phyloP scores from a whole-genome alignment of 1,140 invertebrate genomes.

The Bombus impatiens region DNA sequence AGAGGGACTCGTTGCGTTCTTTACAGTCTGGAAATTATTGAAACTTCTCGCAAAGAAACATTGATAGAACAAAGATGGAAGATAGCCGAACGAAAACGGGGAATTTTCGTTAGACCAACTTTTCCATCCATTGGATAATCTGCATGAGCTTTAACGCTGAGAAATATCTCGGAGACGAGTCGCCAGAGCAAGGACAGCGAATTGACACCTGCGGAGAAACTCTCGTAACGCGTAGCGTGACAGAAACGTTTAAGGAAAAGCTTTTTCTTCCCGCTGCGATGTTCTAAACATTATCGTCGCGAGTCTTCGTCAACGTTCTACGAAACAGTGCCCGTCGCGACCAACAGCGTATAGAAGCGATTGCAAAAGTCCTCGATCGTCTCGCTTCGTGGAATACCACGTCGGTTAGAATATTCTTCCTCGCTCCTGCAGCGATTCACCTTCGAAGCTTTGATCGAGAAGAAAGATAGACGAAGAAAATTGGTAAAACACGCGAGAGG shows the following conservation, averaged over 20 bases:
- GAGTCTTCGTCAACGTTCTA: not conserved
- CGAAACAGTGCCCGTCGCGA: not conserved
- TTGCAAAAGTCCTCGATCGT: conserved; percentile 2
- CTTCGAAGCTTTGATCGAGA: not conserved
- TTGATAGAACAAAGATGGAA: too few relatives aligned
- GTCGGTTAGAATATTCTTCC: not conserved
- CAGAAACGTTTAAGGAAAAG: conserved; percentile 19
- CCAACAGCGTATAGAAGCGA: not conserved
- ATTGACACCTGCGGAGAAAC: not conserved
- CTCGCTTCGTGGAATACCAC: not conserved
- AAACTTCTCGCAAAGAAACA: too few relatives aligned
- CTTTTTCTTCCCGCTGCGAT: not conserved
- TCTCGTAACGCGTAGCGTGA: not conserved
- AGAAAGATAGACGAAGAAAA: not conserved
- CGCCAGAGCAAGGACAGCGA: too few relatives aligned
- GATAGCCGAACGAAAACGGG: too few relatives aligned
- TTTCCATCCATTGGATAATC: too few relatives aligned
- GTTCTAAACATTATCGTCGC: not conserved
- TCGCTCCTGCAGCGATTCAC: not conserved
- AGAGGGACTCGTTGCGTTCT: too few relatives aligned
- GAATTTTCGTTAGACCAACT: too few relatives aligned
- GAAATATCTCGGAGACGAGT: too few relatives aligned
- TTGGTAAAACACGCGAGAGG: not conserved
- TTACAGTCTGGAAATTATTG: too few relatives aligned
- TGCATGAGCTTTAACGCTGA: too few relatives aligned